Evolutionary conservation across 2,797 vertebrate genomes (phyloP).

Genomic region (Argya squamiceps): DNA sequence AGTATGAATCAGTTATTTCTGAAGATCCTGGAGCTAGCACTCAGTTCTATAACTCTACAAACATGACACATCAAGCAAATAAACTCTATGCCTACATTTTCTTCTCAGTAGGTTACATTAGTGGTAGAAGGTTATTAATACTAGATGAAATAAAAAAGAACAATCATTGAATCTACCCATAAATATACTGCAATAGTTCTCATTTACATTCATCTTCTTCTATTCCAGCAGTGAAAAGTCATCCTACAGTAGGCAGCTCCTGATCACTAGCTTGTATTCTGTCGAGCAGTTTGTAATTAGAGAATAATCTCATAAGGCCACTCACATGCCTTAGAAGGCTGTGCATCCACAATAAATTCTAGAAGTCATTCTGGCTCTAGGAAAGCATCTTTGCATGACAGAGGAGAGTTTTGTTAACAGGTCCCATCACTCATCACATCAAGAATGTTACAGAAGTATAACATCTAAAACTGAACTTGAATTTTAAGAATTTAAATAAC

Average conservation of each 20-base stretch:
- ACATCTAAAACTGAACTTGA: not conserved
- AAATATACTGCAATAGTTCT: not conserved
- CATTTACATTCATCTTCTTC: not conserved
- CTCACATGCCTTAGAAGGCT: not conserved
- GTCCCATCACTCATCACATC: fast-evolving
- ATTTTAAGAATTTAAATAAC: not conserved
- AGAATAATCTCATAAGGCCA: not conserved
- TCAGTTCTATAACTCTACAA: not conserved
- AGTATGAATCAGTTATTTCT: not conserved
- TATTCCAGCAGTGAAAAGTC: not conserved
- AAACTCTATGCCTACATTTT: not conserved
- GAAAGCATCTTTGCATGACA: not conserved
- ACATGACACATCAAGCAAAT: not conserved
- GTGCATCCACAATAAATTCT: not conserved
- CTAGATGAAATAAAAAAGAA: not conserved
- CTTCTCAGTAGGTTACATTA: not conserved
- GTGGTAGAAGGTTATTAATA: not conserved
- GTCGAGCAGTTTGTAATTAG: not conserved
- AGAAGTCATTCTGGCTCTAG: not conserved
- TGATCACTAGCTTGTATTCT: not conserved
- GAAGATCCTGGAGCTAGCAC: not conserved
- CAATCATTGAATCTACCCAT: not conserved
- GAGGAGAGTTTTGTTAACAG: not conserved
- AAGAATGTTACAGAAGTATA: not conserved
- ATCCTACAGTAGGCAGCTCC: not conserved